phyloP scores from a whole-genome alignment of 2,113 vertebrate species.

The Camelus bactrianus region DNA sequence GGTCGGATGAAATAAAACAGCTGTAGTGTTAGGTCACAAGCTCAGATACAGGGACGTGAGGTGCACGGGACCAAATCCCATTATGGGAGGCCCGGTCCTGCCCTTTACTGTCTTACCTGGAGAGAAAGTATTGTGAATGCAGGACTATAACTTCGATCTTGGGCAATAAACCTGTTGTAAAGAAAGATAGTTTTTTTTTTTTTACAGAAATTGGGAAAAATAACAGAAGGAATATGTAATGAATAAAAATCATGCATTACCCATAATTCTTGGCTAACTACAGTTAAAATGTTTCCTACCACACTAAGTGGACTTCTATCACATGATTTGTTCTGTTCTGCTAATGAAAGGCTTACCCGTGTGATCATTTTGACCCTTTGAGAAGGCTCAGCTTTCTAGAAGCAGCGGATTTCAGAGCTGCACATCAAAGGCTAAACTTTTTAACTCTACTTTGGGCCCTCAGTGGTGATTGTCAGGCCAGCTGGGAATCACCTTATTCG shows the following conservation, averaged over 20 bases:
- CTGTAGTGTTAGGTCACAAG: not conserved
- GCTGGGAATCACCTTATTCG: not conserved
- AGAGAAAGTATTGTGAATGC: not conserved
- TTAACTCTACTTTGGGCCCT: not conserved
- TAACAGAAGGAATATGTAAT: slow-evolving; percentile 1
- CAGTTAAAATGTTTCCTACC: slow-evolving; percentile 32
- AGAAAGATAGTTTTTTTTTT: not conserved
- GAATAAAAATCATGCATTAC: not conserved
- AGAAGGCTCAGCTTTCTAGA: slow-evolving; percentile 36
- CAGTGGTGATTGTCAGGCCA: not conserved
- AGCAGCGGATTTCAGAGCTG: not conserved
- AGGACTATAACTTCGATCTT: not conserved
- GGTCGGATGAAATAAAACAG: not conserved
- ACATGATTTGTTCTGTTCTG: slow-evolving; percentile 37
- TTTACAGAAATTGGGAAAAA: slow-evolving; percentile 25
- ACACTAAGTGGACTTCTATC: slow-evolving; percentile 8
- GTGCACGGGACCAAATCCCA: not conserved
- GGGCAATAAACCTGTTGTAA: not conserved
- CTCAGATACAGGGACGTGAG: not conserved
- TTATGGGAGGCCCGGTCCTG: not conserved
- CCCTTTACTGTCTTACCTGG: not conserved
- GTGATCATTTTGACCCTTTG: not conserved
- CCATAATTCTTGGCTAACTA: not conserved
- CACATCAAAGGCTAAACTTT: not conserved
- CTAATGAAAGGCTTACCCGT: not conserved